Percentiles rank a stretch among this genome's conserved stretches.
phyloP scores from a whole-genome alignment of 2,888 invertebrate genomes.

The Brachylomia viminalis region DNA sequence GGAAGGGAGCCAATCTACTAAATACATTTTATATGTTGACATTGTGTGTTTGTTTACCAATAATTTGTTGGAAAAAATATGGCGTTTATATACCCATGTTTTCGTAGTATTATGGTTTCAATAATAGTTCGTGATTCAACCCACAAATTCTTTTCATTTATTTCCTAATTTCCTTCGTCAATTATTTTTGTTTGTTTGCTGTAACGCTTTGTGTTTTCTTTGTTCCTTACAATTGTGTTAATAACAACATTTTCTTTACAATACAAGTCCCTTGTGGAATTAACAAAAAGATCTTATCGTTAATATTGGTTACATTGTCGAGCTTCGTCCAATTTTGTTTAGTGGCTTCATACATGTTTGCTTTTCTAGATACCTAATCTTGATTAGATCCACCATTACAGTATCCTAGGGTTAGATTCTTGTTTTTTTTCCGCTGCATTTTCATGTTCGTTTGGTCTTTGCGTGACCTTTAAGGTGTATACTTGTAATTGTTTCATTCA shows the following conservation, averaged over 20 bases:
- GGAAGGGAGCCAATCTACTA: conserved; percentile 57
- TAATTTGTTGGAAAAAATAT: conserved; percentile 44
- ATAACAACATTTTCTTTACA: conserved; percentile 11
- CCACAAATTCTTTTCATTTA: conserved; percentile 8
- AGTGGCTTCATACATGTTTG: conserved; percentile 2
- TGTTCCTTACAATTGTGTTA: conserved; percentile 13
- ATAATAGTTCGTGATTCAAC: conserved; percentile 4
- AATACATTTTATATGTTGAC: conserved; percentile 60
- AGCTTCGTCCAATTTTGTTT: conserved; percentile 23
- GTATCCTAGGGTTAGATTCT: not conserved
- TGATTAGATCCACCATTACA: not conserved
- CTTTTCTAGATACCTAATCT: not conserved
- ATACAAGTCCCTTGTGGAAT: conserved; percentile 7
- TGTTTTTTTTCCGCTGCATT: conserved; percentile 3
- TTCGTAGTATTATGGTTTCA: conserved; percentile 28
- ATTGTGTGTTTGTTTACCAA: conserved; percentile 53
- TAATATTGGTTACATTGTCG: conserved; percentile 37
- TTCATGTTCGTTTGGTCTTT: conserved; percentile 2
- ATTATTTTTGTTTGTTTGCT: conserved; percentile 6
- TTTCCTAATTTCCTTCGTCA: conserved; percentile 13
- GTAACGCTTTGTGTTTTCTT: not conserved
- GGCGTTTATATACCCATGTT: conserved; percentile 28
- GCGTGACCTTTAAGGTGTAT: conserved; percentile 5
- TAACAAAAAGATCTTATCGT: conserved; percentile 34
- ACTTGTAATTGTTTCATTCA: conserved; percentile 33